phyloP scores from a whole-genome alignment of 2,113 vertebrate species.

The Oreamnos americanus region DNA sequence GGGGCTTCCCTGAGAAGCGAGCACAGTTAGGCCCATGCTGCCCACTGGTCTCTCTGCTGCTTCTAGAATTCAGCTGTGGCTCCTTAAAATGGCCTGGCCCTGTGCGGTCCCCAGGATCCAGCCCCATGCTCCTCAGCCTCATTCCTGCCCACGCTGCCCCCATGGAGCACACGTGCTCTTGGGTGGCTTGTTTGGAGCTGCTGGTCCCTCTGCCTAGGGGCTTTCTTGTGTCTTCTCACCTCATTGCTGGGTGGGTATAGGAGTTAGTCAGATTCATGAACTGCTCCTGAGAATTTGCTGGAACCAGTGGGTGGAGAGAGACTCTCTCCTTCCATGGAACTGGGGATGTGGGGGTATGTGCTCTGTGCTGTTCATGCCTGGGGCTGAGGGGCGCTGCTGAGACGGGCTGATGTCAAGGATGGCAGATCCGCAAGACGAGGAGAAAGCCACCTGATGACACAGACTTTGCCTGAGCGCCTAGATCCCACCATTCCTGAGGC shows the following conservation, averaged over 20 bases:
- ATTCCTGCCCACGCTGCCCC: no score
- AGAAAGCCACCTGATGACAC: no score
- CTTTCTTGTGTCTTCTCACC: not conserved
- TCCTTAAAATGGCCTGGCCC: not conserved
- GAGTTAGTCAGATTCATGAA: not conserved
- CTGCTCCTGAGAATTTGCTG: not conserved
- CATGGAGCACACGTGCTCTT: rapidly evolving
- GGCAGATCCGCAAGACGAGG: not conserved
- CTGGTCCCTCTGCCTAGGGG: not conserved
- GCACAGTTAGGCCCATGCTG: not conserved
- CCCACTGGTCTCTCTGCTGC: not conserved
- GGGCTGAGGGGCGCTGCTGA: not conserved
- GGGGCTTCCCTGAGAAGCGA: not conserved
- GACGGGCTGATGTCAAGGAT: not conserved
- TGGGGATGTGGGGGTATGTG: not conserved
- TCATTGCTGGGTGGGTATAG: no score
- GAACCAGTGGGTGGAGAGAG: not conserved
- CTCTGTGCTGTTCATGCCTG: not conserved
- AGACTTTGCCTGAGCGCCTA: rapidly evolving
- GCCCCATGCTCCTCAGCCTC: not conserved
- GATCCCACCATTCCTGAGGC: not conserved
- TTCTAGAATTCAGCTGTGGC: not conserved
- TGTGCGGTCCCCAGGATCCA: not conserved
- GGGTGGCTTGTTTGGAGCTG: not conserved
- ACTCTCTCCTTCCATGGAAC: not conserved